Evolutionary conservation across 1,140 invertebrate species (phyloP).

Genomic region (Cylas formicarius): DNA sequence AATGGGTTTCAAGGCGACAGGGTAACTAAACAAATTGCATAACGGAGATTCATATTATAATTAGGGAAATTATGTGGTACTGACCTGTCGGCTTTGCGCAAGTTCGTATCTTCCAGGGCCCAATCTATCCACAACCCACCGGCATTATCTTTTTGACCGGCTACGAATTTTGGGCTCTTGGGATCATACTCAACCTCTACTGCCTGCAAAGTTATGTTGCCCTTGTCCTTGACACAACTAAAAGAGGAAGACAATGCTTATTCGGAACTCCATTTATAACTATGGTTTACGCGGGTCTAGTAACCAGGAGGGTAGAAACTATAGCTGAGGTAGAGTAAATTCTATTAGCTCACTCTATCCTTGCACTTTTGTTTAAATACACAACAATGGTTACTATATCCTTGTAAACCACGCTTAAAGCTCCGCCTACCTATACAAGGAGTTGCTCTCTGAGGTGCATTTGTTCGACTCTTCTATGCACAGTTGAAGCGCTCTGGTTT

Average conservation of each 20-base stretch:
- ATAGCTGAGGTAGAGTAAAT: no score
- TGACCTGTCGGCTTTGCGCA: conserved; percentile 70
- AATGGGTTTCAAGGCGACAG: no score
- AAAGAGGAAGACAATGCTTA: conserved; percentile 20
- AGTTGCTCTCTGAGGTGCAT: conserved; percentile 42
- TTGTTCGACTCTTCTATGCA: conserved; percentile 65
- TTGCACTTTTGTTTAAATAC: no score
- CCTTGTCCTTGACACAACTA: conserved; percentile 48
- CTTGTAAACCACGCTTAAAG: no score
- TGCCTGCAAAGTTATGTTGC: conserved; percentile 52
- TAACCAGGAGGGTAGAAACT: no score
- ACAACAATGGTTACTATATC: no score
- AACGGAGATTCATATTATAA: not conserved
- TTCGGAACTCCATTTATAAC: no score
- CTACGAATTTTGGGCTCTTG: conserved; percentile 58
- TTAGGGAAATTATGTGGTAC: no score
- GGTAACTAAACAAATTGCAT: no score
- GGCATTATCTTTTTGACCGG: conserved; percentile 49
- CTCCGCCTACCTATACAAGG: conserved; percentile 69
- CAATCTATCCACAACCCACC: conserved; percentile 63
- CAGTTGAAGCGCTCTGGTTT: conserved; percentile 68
- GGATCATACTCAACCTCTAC: conserved; percentile 59
- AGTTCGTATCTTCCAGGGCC: conserved; percentile 64
- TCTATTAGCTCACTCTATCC: no score
- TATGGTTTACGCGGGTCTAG: no score